Percentiles rank a stretch among this genome's conserved stretches.
These are phyloP conservation scores for Hydractinia echinata DNA, from an alignment of 30 jellyfish, hydroid and myxozoan genomes.

Conservation along the genomic window DNA sequence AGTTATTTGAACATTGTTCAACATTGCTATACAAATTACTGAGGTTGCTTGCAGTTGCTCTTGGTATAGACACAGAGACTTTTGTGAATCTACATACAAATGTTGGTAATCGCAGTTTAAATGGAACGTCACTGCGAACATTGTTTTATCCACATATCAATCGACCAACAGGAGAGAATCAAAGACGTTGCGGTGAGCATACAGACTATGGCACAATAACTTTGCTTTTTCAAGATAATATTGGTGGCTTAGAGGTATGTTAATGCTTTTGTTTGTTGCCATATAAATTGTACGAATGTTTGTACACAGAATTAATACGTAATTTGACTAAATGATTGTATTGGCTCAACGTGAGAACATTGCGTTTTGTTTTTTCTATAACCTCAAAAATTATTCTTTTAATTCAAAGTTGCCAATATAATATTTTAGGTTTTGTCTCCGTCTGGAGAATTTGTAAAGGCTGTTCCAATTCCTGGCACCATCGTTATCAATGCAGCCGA, in stretches of 20 bases:
- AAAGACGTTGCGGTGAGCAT: slow-evolving; percentile 41
- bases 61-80: slow-evolving; percentile 21
- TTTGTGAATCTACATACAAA: slow-evolving; percentile 21
- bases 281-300: too few species aligned
- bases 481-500: slow-evolving; percentile 33
- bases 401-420: too few species aligned
- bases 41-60: slow-evolving; percentile 29
- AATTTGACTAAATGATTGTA: too few species aligned
- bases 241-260: slow-evolving; percentile 40
- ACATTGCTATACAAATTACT: not conserved
- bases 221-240: slow-evolving; percentile 29
- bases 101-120: slow-evolving; percentile 5
- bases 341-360: too few species aligned
- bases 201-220: slow-evolving; percentile 45
- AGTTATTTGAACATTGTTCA: slow-evolving; percentile 9
- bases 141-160: slow-evolving; percentile 24
- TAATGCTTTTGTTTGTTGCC: too few species aligned
- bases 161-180: not conserved
- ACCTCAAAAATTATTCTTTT: too few species aligned
- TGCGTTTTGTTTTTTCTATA: too few species aligned
- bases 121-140: slow-evolving; percentile 28
- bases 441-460: slow-evolving; percentile 27
- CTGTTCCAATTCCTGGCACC: slow-evolving; percentile 35
- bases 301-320: too few species aligned
- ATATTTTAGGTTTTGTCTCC: slow-evolving; percentile 30